Conservation (phyloP, 1,140 invertebrate genomes). For the Drosophila tani region DNA sequence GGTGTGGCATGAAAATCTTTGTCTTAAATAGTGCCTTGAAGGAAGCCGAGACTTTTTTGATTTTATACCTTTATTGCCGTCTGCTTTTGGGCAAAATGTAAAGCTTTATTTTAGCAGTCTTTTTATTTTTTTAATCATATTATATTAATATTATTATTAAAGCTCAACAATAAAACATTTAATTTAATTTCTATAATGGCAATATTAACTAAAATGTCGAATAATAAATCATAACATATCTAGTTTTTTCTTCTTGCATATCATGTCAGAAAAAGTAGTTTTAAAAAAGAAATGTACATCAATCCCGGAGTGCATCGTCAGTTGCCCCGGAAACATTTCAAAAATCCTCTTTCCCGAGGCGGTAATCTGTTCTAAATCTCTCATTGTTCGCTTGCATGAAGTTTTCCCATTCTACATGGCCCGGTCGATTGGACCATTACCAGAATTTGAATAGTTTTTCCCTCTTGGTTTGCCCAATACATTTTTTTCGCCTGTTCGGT, state of each 20-base stretch:
- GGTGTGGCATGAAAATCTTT: neutral
- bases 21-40: neutral
- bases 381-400: neutral
- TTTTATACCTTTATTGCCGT: too few species aligned
- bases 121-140: too few species aligned
- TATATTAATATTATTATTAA: too few species aligned
- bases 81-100: too few species aligned
- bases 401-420: neutral
- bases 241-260: too few species aligned
- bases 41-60: too few species aligned
- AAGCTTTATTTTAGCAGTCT: too few species aligned
- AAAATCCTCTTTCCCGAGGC: neutral
- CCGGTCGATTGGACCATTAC: slow-evolving; percentile 23
- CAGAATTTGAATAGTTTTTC: slow-evolving; percentile 44
- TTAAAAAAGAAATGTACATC: neutral
- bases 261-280: neutral
- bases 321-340: neutral
- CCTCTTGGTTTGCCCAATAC: slow-evolving; percentile 4
- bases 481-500: slow-evolving; percentile 24
- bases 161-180: too few species aligned
- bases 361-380: slow-evolving; percentile 8
- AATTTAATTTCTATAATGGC: too few species aligned
- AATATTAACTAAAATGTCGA: neutral
- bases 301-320: neutral
- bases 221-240: neutral